phyloP scores from a whole-genome alignment of 2,888 invertebrate genomes.

The Dusona sp. region DNA sequence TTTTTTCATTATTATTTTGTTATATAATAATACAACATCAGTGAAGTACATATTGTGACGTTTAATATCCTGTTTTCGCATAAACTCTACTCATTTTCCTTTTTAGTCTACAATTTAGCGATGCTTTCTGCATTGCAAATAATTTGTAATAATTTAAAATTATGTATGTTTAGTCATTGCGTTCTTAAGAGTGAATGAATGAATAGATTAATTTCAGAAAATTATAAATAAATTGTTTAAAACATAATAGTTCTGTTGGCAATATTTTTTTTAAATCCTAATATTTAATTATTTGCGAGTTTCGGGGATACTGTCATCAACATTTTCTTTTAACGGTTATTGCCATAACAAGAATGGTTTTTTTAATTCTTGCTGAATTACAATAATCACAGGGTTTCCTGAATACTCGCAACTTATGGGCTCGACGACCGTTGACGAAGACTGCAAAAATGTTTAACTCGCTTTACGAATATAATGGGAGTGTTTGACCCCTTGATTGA shows the following conservation, averaged over 20 bases:
- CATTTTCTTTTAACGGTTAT: constrained; percentile 20
- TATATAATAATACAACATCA: constrained; percentile 51
- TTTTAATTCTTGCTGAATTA: background rate
- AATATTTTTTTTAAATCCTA: background rate
- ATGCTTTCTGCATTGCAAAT: background rate
- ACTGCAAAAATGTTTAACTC: constrained; percentile 51
- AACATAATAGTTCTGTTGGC: background rate
- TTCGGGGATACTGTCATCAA: background rate
- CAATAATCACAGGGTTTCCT: constrained; percentile 28
- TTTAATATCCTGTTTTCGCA: constrained; percentile 36
- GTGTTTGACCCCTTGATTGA: constrained; percentile 64
- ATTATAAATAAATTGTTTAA: background rate
- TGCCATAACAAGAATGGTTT: background rate
- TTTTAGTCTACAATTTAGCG: background rate
- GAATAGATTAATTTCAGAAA: too few relatives aligned
- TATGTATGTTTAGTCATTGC: too few relatives aligned
- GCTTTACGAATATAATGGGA: constrained; percentile 43
- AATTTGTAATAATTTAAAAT: too few relatives aligned
- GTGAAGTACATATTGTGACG: constrained; percentile 49
- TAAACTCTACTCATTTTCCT: constrained; percentile 13
- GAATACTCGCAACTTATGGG: constrained; percentile 32
- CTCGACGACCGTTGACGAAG: constrained; percentile 43
- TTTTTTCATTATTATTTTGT: constrained; percentile 36
- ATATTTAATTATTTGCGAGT: background rate
- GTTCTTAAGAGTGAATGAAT: too few relatives aligned